Conservation (phyloP, 2,888 invertebrate species). For the Eubasilissa splendida region DNA sequence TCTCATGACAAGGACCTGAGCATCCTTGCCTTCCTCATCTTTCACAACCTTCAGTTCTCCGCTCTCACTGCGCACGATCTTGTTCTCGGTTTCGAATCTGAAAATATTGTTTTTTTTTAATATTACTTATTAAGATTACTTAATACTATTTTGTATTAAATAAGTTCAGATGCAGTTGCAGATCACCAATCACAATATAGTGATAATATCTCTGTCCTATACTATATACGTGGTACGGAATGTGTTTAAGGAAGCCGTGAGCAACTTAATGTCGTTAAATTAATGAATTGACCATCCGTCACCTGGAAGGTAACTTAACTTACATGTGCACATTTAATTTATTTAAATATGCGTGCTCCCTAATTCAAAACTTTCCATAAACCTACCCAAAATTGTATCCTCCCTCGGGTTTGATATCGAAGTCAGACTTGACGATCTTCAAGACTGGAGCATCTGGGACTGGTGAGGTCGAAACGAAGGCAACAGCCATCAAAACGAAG, state of each 20-base stretch:
- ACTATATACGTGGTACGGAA: neutral
- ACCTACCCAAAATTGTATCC: constrained; percentile 53
- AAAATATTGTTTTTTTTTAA: neutral
- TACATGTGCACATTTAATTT: neutral
- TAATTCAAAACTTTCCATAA: neutral
- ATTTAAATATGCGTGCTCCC: neutral
- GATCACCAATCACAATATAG: neutral
- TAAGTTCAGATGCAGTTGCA: neutral
- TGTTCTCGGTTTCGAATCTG: constrained; percentile 57
- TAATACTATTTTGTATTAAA: neutral
- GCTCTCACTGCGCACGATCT: constrained; percentile 50
- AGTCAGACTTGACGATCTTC: constrained; percentile 50
- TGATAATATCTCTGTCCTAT: neutral
- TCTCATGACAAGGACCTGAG: constrained; percentile 50
- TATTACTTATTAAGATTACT: neutral
- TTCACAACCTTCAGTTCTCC: constrained; percentile 54
- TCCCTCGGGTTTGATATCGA: constrained; percentile 53
- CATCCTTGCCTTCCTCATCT: constrained; percentile 55
- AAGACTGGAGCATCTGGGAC: constrained; percentile 58
- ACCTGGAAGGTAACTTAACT: neutral
- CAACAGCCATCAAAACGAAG: constrained; percentile 48
- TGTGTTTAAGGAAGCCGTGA: neutral
- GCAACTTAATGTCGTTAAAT: neutral
- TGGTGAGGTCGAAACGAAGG: constrained; percentile 32
- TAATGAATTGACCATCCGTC: neutral